A percentile compares a stretch with the other conserved stretches of the same genome.
phyloP scores from a whole-genome alignment of 1,140 invertebrate species.

The Orius insidiosus region DNA sequence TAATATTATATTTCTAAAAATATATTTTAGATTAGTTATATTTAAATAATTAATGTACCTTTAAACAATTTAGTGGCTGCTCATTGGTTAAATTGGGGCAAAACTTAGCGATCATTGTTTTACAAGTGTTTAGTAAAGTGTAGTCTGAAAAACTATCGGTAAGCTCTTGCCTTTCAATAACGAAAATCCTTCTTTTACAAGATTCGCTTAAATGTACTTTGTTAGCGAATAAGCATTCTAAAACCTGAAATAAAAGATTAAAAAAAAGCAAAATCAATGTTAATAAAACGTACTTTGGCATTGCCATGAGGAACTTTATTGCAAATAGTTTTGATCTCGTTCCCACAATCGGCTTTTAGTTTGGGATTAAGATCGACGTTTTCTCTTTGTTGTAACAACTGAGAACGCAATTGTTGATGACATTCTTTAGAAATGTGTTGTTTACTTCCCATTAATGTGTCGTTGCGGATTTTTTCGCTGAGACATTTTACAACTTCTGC shows the following conservation, averaged over 20 bases:
- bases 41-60: conserved; percentile 24
- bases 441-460: conserved; percentile 59
- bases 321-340: conserved; percentile 66
- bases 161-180: conserved; percentile 70
- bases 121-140: conserved; percentile 62
- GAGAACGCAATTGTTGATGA: conserved; percentile 68
- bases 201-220: conserved; percentile 42
- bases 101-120: conserved; percentile 64
- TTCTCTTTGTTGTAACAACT: conserved; percentile 76
- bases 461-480: conserved; percentile 71
- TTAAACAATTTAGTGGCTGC: conserved; percentile 38
- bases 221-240: conserved; percentile 71
- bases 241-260: conserved; percentile 33
- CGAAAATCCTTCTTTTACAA: conserved; percentile 69
- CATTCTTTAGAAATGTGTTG: conserved; percentile 71
- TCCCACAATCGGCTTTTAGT: conserved; percentile 49
- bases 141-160: conserved; percentile 73
- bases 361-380: conserved; percentile 70
- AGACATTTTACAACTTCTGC: conserved; percentile 75
- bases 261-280: background rate
- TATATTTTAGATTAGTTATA: background rate
- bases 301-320: conserved; percentile 51
- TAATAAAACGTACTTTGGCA: conserved; percentile 41
- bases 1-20: conserved; percentile 52
- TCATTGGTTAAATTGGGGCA: conserved; percentile 43